phyloP scores from a whole-genome alignment of 2,888 invertebrate species.

The Unio delphinus region DNA sequence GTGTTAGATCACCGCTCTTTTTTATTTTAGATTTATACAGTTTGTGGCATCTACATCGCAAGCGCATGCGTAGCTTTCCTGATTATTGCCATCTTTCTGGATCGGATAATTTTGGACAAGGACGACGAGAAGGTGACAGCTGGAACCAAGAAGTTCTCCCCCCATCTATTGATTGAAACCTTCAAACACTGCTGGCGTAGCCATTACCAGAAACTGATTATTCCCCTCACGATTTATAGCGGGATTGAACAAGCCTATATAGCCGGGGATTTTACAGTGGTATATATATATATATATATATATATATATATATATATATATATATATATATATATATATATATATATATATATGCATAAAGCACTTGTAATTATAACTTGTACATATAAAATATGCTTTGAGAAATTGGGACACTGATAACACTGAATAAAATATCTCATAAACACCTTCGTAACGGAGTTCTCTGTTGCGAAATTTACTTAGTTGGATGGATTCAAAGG shows the following conservation, averaged over 20 bases:
- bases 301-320: no score
- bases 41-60: constrained; percentile 89
- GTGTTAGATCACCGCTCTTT: background rate
- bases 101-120: constrained; percentile 72
- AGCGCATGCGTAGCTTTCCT: constrained; percentile 89
- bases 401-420: no score
- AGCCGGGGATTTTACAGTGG: constrained; percentile 79
- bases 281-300: constrained; percentile 49
- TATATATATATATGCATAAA: no score
- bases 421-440: no score
- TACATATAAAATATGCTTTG: no score
- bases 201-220: constrained; percentile 91
- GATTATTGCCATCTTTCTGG: constrained; percentile 89
- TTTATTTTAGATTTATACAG: constrained; percentile 80
- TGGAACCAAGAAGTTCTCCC: constrained; percentile 32
- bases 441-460: no score
- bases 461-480: no score
- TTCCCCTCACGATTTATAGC: constrained; percentile 96
- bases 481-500: no score
- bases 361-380: no score
- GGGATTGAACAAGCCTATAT: constrained; percentile 99
- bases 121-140: constrained; percentile 21
- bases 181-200: constrained; percentile 88
- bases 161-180: constrained; percentile 76
- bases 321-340: no score